Conservation (phyloP, 2,888 invertebrate species). For the Helicoverpa assulta region DNA sequence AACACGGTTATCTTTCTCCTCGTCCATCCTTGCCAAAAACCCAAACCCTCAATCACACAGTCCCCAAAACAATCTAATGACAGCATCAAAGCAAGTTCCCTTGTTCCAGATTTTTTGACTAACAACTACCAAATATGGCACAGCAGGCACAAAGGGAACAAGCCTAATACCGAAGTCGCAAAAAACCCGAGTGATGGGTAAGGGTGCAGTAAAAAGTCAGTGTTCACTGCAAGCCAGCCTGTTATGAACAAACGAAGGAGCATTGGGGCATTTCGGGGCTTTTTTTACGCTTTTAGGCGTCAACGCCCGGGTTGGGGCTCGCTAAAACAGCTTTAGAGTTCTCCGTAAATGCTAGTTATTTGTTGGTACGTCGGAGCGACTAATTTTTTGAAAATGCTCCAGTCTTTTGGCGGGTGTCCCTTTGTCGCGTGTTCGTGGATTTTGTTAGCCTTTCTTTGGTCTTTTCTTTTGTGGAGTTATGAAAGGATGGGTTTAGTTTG, state of each 20-base stretch:
- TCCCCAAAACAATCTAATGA: not conserved
- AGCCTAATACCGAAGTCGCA: slow-evolving; percentile 43
- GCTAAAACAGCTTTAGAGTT: slow-evolving; percentile 27
- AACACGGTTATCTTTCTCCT: no score
- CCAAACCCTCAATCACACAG: not conserved
- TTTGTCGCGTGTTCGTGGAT: slow-evolving; percentile 16
- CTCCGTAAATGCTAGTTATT: slow-evolving; percentile 18
- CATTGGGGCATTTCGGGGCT: slow-evolving; percentile 45
- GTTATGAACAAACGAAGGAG: slow-evolving; percentile 63
- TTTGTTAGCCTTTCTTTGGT: not conserved
- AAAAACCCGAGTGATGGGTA: slow-evolving; percentile 57
- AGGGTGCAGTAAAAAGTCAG: slow-evolving; percentile 59
- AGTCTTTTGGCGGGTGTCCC: slow-evolving; percentile 5
- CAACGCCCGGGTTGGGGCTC: slow-evolving; percentile 38
- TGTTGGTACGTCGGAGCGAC: slow-evolving; percentile 19
- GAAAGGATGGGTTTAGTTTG: not conserved
- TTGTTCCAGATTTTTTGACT: slow-evolving; percentile 6
- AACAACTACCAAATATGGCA: slow-evolving; percentile 32
- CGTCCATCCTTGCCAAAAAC: not conserved
- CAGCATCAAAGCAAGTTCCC: slow-evolving; percentile 4
- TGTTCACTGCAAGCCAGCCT: slow-evolving; percentile 56
- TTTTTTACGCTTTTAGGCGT: slow-evolving; percentile 59
- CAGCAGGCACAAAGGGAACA: slow-evolving; percentile 39
- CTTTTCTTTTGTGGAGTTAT: slow-evolving; percentile 1
- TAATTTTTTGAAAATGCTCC: slow-evolving; percentile 29